Percentiles rank a stretch among this genome's conserved stretches.
Conservation (phyloP, 2,113 vertebrate species). For the Heterotilapia buettikoferi region DNA sequence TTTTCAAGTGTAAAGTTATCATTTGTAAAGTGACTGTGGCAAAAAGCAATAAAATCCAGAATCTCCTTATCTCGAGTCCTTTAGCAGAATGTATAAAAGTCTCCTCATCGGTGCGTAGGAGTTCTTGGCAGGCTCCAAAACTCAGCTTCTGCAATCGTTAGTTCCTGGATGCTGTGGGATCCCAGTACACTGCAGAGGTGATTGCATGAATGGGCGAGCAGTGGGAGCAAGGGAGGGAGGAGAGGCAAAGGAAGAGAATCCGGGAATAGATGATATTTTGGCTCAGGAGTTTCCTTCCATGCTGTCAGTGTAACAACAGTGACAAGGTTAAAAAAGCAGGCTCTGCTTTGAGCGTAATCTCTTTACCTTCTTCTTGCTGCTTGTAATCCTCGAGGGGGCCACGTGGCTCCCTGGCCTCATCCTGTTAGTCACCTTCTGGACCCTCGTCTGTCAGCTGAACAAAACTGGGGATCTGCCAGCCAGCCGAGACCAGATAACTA, state of each 20-base stretch:
- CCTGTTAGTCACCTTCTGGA: slow-evolving; percentile 88
- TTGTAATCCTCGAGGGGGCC: slow-evolving; percentile 83
- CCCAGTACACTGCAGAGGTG: background rate
- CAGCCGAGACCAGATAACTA: background rate
- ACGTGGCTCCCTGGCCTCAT: slow-evolving; percentile 83
- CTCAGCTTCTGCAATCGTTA: background rate
- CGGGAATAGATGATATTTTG: background rate
- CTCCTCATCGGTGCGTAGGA: background rate
- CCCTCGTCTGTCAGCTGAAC: slow-evolving; percentile 74
- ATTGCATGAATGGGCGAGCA: slow-evolving; percentile 26
- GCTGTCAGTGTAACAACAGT: slow-evolving; percentile 65
- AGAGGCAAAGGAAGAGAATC: background rate
- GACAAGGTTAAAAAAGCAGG: slow-evolving; percentile 77
- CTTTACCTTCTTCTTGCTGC: slow-evolving; percentile 81
- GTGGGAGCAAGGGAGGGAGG: background rate
- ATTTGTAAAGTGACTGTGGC: slow-evolving; percentile 49
- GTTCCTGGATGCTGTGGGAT: slow-evolving; percentile 27
- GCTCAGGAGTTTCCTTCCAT: background rate
- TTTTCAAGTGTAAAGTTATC: slow-evolving; percentile 37
- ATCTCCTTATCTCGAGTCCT: slow-evolving; percentile 30
- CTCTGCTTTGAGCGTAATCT: slow-evolving; percentile 82
- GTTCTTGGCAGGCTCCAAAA: background rate
- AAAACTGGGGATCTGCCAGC: slow-evolving; percentile 36
- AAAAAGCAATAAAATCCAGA: slow-evolving; percentile 21
- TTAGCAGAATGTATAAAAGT: background rate